Evolutionary conservation across 2,113 vertebrate species (phyloP).

Genomic region (Onychostruthus taczanowskii): DNA sequence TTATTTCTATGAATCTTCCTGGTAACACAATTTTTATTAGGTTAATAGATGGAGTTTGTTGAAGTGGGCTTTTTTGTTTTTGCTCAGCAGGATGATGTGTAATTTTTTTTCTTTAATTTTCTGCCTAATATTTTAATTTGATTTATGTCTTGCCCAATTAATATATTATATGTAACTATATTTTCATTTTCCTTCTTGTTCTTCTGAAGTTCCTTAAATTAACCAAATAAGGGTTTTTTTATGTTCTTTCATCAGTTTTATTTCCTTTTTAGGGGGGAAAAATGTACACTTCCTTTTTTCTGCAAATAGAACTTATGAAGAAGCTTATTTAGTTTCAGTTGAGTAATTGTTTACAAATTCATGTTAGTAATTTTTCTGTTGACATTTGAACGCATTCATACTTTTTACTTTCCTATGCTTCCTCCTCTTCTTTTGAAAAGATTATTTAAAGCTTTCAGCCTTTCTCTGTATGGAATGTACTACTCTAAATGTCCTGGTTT

Average conservation of each 20-base stretch:
- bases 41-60: neutral
- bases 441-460: neutral
- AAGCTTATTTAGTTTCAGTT: neutral
- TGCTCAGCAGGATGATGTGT: neutral
- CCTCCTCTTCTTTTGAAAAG: neutral
- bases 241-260: neutral
- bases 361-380: neutral
- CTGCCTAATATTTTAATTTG: neutral
- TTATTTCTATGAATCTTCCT: neutral
- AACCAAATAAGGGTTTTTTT: neutral
- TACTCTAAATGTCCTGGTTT: neutral
- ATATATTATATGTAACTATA: neutral
- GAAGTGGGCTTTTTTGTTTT: neutral
- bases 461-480: neutral
- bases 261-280: rapidly evolving
- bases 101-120: neutral
- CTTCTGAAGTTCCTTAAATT: neutral
- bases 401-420: neutral
- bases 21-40: neutral
- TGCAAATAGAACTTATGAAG: neutral
- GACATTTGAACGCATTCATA: neutral
- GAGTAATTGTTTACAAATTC: neutral
- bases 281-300: neutral
- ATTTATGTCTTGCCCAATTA: neutral
- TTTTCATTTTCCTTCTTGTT: neutral